Percentiles rank a stretch among this genome's conserved stretches.
Conservation (phyloP, 2,113 vertebrate genomes). For the Puntigrus tetrazona region DNA sequence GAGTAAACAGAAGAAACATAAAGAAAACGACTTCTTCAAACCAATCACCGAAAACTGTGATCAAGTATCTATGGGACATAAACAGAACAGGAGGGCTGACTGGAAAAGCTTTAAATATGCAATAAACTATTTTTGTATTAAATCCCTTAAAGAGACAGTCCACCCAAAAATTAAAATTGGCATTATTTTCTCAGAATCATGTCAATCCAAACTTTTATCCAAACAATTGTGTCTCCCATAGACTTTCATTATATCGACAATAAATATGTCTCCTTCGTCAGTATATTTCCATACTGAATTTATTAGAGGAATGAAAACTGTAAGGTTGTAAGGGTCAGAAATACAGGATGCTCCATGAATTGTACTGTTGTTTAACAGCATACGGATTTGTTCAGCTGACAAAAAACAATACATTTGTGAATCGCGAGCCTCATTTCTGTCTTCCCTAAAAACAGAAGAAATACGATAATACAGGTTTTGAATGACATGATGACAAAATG, state of each 20-base stretch:
- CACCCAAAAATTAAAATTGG: not conserved
- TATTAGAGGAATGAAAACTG: not conserved
- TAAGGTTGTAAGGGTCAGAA: not conserved
- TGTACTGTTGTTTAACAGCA: not conserved
- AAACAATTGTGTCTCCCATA: not conserved
- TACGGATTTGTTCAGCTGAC: not conserved
- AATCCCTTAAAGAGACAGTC: not conserved
- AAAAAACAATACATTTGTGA: no score
- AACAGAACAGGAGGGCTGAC: slow-evolving; percentile 8
- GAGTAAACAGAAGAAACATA: slow-evolving; percentile 23
- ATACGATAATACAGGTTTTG: not conserved
- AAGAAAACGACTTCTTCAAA: not conserved
- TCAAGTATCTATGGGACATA: not conserved
- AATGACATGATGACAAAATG: not conserved
- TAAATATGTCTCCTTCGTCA: not conserved
- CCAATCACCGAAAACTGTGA: not conserved
- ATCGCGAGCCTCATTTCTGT: not conserved
- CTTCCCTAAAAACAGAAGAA: not conserved
- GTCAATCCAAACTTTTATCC: not conserved
- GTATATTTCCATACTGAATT: not conserved
- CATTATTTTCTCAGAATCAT: not conserved
- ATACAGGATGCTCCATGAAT: not conserved
- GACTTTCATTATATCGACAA: not conserved
- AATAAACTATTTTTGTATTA: not conserved
- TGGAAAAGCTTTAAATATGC: slow-evolving; percentile 8